These are phyloP conservation scores for Microctenopoma steveboyesi DNA, from an alignment of 2,797 vertebrate genomes.

Conservation along the genomic window DNA sequence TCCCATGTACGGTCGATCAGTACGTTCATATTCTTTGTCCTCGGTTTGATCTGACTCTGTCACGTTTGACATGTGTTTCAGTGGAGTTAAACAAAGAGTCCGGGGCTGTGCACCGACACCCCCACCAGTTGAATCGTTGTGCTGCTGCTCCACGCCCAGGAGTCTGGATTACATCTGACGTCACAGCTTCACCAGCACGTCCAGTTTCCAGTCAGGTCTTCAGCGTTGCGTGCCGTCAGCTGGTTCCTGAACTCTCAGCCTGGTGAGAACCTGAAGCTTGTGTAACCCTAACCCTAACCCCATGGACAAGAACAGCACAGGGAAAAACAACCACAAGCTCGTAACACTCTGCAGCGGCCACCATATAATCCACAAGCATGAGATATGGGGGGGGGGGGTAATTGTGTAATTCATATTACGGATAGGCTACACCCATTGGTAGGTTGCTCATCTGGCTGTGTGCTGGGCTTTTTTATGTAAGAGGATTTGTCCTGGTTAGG, in stretches of 20 bases:
- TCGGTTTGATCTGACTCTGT: too few species aligned
- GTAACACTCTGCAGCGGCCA: conserved; percentile 48
- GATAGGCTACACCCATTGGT: conserved; percentile 46
- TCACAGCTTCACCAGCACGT: not conserved
- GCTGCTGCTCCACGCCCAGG: too few species aligned
- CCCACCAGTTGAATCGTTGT: too few species aligned
- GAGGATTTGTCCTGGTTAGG: conserved; percentile 64
- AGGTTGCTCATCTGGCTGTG: conserved; percentile 32
- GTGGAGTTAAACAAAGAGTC: too few species aligned
- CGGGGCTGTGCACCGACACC: too few species aligned
- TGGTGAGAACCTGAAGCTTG: conserved; percentile 52
- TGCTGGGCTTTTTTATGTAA: conserved; percentile 63
- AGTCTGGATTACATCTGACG: not conserved
- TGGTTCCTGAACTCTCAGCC: conserved; percentile 22
- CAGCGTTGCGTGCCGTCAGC: conserved; percentile 3
- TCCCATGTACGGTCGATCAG: too few species aligned
- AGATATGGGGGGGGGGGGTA: conserved; percentile 38
- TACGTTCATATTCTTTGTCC: too few species aligned
- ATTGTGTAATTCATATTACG: conserved; percentile 56
- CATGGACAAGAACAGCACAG: conserved; percentile 34
- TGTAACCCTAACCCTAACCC: conserved; percentile 27
- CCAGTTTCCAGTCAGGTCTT: not conserved
- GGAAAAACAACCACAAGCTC: conserved; percentile 37
- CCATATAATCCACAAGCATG: conserved; percentile 69
- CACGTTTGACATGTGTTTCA: too few species aligned